These are phyloP conservation scores for Tenthredo distinguenda DNA, from an alignment of 2,888 invertebrate species.

Conservation along the genomic window DNA sequence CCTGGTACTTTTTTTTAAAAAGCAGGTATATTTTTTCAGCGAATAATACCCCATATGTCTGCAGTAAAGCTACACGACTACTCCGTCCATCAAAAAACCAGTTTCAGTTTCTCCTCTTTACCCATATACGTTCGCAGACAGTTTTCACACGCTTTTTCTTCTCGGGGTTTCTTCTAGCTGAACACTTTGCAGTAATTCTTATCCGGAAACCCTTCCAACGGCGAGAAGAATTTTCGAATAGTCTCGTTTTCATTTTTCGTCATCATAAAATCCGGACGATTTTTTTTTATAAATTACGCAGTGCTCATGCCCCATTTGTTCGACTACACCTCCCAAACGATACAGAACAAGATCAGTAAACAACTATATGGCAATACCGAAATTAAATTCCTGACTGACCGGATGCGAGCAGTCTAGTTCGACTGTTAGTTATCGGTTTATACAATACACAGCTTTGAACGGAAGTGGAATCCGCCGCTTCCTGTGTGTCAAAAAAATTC, in stretches of 20 bases:
- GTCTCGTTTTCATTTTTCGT: background rate
- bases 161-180: background rate
- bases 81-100: slow-evolving; percentile 5
- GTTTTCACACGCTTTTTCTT: slow-evolving; percentile 43
- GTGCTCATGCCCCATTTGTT: background rate
- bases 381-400: background rate
- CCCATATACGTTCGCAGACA: slow-evolving; percentile 23
- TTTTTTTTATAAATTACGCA: background rate
- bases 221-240: background rate
- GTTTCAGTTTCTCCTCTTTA: slow-evolving; percentile 33
- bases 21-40: background rate
- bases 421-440: slow-evolving; percentile 18
- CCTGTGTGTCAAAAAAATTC: slow-evolving; percentile 34
- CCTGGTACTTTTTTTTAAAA: background rate
- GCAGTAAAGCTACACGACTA: background rate
- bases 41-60: slow-evolving; percentile 14
- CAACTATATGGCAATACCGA: background rate
- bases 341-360: background rate
- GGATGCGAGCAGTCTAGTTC: slow-evolving; percentile 37
- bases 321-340: background rate
- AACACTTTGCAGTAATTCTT: background rate
- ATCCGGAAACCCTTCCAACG: background rate
- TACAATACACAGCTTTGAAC: slow-evolving; percentile 13
- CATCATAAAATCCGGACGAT: background rate
- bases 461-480: slow-evolving; percentile 31